Evolutionary conservation across 1,140 invertebrate species (phyloP).

Genomic region (Zaprionus ghesquierei): DNA sequence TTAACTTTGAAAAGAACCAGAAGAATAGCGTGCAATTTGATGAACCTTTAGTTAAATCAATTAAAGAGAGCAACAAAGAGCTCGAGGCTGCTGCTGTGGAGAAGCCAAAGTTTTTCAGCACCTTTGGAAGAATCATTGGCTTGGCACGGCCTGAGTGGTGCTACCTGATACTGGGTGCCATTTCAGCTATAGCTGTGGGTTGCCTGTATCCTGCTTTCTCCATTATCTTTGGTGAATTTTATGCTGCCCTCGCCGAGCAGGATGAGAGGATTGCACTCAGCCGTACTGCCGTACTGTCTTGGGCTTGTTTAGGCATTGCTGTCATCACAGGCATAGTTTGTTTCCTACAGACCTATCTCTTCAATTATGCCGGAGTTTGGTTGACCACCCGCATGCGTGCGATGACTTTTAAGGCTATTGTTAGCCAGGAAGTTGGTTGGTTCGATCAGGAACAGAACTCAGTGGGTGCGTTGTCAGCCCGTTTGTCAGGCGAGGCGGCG

Average conservation of each 20-base stretch:
- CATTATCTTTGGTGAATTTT: slow-evolving; percentile 92
- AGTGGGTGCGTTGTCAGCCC: slow-evolving; percentile 89
- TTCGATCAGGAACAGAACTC: slow-evolving; percentile 90
- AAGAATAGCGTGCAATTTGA: slow-evolving; percentile 77
- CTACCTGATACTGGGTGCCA: slow-evolving; percentile 87
- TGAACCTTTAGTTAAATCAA: slow-evolving; percentile 45
- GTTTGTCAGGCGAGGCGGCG: slow-evolving; percentile 90
- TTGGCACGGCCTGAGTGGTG: slow-evolving; percentile 91
- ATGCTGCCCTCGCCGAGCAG: slow-evolving; percentile 84
- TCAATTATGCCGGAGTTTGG: slow-evolving; percentile 90
- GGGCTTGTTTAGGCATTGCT: slow-evolving; percentile 88
- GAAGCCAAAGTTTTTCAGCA: slow-evolving; percentile 60
- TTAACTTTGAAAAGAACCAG: slow-evolving; percentile 75
- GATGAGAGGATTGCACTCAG: slow-evolving; percentile 85
- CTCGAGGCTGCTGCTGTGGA: background rate
- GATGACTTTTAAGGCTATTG: slow-evolving; percentile 88
- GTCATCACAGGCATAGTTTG: slow-evolving; percentile 88
- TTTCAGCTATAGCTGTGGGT: slow-evolving; percentile 89
- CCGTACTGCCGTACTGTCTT: slow-evolving; percentile 86
- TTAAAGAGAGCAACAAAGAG: slow-evolving; percentile 49
- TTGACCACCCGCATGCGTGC: slow-evolving; percentile 89
- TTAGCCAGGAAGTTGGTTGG: slow-evolving; percentile 92
- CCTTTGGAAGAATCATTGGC: slow-evolving; percentile 86
- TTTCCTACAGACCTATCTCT: slow-evolving; percentile 90
- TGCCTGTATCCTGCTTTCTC: slow-evolving; percentile 91